These are phyloP conservation scores for Pomacea maculata DNA, from an alignment of 1,140 invertebrate genomes.

Conservation along the genomic window DNA sequence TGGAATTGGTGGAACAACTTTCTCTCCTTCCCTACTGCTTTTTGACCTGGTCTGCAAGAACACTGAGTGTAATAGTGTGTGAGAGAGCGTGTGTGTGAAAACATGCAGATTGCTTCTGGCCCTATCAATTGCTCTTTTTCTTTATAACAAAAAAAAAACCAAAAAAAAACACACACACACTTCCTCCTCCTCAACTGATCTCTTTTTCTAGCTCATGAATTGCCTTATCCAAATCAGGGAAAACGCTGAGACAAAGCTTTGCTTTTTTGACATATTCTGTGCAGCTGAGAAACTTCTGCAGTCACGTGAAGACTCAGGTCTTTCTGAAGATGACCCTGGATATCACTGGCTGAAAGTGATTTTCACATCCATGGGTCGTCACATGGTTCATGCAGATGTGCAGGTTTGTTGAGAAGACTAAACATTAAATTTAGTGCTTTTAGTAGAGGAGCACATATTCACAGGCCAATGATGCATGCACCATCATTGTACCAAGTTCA, in stretches of 20 bases:
- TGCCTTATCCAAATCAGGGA: too few species aligned
- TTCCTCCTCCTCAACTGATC: neutral
- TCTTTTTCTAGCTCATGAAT: neutral
- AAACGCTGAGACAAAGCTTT: too few species aligned
- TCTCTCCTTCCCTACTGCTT: too few species aligned
- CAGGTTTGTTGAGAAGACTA: slow-evolving; percentile 28
- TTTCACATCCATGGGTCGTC: slow-evolving; percentile 34
- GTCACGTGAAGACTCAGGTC: neutral
- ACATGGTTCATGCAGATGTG: slow-evolving; percentile 29
- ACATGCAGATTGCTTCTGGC: too few species aligned
- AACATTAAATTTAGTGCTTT: too few species aligned
- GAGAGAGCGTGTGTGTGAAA: too few species aligned
- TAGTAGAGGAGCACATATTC: neutral
- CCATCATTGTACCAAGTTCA: too few species aligned
- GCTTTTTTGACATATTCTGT: neutral
- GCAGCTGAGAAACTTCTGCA: slow-evolving; percentile 28
- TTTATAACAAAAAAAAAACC: neutral
- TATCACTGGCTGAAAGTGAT: slow-evolving; percentile 40
- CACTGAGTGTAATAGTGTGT: too few species aligned
- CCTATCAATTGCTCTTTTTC: too few species aligned
- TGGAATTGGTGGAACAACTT: too few species aligned
- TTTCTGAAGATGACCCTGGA: slow-evolving; percentile 15
- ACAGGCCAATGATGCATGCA: too few species aligned
- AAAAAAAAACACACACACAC: neutral
- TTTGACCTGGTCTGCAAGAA: too few species aligned